A percentile compares a stretch with the other conserved stretches of the same genome.
Conservation (phyloP, 2,113 vertebrate genomes). For the Pelecanoides urinatrix region DNA sequence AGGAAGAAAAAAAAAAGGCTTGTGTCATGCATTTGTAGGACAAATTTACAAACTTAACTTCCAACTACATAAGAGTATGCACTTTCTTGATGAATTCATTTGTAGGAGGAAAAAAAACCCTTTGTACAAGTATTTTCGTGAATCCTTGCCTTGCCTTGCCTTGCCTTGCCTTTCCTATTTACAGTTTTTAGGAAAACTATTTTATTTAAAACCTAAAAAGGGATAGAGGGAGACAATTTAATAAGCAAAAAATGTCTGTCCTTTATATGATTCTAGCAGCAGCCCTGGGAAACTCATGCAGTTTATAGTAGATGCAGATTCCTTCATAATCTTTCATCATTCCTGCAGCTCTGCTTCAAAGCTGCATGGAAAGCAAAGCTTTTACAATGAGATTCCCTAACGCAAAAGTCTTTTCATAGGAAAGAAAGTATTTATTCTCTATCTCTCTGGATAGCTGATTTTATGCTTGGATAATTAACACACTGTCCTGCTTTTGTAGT, state of each 20-base stretch:
- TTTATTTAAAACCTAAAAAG: not conserved
- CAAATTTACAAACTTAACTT: not conserved
- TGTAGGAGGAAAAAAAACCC: not conserved
- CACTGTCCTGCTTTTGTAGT: not conserved
- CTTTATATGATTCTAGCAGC: not conserved
- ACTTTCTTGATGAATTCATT: not conserved
- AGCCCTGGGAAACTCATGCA: not conserved
- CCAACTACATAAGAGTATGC: not conserved
- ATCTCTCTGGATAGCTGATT: not conserved
- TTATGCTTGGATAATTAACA: not conserved
- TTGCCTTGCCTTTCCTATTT: not conserved
- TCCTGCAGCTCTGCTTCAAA: not conserved
- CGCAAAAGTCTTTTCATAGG: not conserved
- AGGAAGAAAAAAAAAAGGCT: not conserved
- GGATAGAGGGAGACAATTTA: not conserved
- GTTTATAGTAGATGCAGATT: not conserved
- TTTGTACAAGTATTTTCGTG: not conserved
- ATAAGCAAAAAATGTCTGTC: not conserved
- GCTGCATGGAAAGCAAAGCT: not conserved
- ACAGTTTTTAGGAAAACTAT: not conserved
- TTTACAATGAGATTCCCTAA: not conserved
- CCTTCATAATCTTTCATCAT: not conserved
- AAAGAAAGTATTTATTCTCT: not conserved
- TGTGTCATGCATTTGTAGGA: not conserved
- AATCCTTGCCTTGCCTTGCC: not conserved